phyloP scores from a whole-genome alignment of 2,888 invertebrate species.

The Pyrocoelia pectoralis region DNA sequence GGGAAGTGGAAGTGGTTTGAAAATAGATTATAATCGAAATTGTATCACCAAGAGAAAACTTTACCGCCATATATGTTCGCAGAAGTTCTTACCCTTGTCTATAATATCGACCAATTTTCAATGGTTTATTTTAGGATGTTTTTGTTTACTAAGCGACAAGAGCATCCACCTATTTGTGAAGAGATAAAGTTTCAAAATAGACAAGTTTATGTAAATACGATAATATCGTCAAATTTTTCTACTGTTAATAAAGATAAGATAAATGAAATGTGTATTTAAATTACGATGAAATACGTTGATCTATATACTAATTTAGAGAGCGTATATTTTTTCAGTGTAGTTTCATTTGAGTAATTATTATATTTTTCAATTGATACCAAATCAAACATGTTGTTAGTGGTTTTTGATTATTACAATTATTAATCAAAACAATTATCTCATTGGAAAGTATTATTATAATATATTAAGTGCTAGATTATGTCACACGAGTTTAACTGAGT shows the following conservation, averaged over 20 bases:
- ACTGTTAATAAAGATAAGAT: not conserved
- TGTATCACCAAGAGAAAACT: not conserved
- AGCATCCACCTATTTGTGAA: not conserved
- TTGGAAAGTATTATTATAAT: too few relatives aligned
- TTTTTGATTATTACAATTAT: too few relatives aligned
- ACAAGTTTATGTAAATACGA: not conserved
- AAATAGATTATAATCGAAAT: constrained; percentile 1
- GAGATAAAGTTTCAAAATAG: not conserved
- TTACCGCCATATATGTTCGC: not conserved
- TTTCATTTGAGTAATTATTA: too few relatives aligned
- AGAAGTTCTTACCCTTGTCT: not conserved
- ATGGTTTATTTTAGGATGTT: not conserved
- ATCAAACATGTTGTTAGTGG: too few relatives aligned
- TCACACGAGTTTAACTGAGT: too few relatives aligned
- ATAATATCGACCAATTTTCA: not conserved
- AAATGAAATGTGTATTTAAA: not conserved
- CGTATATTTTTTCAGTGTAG: too few relatives aligned
- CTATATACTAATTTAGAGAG: too few relatives aligned
- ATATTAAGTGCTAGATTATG: too few relatives aligned
- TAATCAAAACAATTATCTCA: too few relatives aligned
- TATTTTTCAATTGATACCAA: too few relatives aligned
- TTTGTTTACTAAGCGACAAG: not conserved
- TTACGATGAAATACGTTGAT: too few relatives aligned
- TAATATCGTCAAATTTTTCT: not conserved
- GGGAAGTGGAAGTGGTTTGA: not conserved